Percentiles rank a stretch among this genome's conserved stretches.
These are phyloP conservation scores for Mirza zaza DNA, from an alignment of 2,113 vertebrate species.

Conservation along the genomic window DNA sequence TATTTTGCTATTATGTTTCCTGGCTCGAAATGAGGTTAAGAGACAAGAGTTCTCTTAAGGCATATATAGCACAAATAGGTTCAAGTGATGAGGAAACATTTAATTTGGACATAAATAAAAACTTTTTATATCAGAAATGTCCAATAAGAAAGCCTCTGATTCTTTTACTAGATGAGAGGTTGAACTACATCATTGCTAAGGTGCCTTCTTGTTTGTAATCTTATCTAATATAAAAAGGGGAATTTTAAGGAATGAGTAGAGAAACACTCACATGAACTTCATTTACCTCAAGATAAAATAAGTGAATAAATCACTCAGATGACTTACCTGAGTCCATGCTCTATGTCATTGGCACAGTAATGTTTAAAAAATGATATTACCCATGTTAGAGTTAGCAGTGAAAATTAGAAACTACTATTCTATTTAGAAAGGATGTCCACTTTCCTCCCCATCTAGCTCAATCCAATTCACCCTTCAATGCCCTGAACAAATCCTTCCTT, in stretches of 20 bases:
- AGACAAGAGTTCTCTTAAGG: not conserved
- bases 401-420: not conserved
- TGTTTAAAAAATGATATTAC: not conserved
- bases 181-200: not conserved
- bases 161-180: not conserved
- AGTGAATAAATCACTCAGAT: not conserved
- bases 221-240: not conserved
- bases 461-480: not conserved
- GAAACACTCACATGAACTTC: not conserved
- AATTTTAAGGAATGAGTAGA: not conserved
- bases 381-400: not conserved
- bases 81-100: not conserved
- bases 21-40: not conserved
- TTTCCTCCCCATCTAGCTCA: not conserved
- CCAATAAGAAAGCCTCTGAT: not conserved
- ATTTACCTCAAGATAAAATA: not conserved
- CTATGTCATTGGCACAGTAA: not conserved
- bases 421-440: not conserved
- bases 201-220: not conserved
- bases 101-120: not conserved
- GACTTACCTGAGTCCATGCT: not conserved
- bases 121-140: not conserved
- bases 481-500: not conserved
- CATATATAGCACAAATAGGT: not conserved
- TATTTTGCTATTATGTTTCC: not conserved